phyloP scores from a whole-genome alignment of 2,113 vertebrate genomes.

The Rhea americana region DNA sequence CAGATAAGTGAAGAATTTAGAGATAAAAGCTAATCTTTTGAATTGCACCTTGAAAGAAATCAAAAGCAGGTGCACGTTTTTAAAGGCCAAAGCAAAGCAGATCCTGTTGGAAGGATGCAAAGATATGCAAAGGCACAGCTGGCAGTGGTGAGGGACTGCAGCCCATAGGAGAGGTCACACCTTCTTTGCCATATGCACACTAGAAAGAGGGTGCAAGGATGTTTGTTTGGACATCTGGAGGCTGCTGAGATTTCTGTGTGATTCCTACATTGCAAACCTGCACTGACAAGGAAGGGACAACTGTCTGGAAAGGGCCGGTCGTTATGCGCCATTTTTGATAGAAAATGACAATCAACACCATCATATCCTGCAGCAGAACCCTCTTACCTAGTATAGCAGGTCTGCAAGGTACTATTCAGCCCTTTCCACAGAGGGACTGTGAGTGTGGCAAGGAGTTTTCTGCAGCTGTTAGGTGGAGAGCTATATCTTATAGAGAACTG shows the following conservation, averaged over 20 bases:
- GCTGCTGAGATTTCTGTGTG: background rate
- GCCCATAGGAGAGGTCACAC: background rate
- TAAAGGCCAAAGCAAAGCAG: background rate
- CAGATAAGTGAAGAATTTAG: background rate
- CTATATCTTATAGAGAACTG: background rate
- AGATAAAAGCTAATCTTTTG: background rate
- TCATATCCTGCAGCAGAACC: background rate
- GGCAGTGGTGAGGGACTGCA: background rate
- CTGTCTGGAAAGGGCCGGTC: background rate
- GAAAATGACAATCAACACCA: background rate
- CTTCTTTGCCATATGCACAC: background rate
- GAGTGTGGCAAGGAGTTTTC: background rate
- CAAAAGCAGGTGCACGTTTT: background rate
- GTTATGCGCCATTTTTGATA: fast-evolving
- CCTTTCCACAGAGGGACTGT: fast-evolving
- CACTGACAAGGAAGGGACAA: background rate
- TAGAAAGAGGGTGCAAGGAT: background rate
- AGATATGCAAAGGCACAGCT: background rate
- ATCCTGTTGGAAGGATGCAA: background rate
- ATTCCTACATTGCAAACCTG: background rate
- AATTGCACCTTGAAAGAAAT: background rate
- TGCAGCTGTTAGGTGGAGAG: constrained; percentile 42
- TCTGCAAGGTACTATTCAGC: background rate
- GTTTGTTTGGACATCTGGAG: background rate
- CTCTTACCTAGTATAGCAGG: background rate